Base-by-base conservation (phyloP, 2,888 invertebrate genomes). In the Drosophila trichaetosa region DNA sequence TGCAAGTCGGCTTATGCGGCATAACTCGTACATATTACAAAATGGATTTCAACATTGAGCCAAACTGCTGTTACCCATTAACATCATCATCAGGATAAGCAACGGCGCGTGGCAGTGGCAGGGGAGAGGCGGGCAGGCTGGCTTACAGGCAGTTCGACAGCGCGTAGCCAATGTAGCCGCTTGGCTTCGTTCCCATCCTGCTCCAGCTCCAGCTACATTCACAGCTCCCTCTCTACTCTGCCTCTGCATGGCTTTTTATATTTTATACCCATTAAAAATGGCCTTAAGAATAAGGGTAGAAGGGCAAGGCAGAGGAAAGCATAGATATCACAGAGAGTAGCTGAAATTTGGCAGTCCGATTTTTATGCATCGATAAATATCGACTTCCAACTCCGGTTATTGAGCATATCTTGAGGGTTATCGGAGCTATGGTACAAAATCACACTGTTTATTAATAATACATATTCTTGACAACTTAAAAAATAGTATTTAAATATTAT, bases 11-110 rank as follows among this genome's bases (percentile, higher is more conserved):
- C 81, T 81, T 83, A 75, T 83, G 84, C 87, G 73, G 80, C 83
- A 83, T 83, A 83, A 84, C 87, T 87, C 76, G 74, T 72, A 84
- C 87, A 84, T 87, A 83, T 87, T 77, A 77, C 81, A 79, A 79
- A 82, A 73, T 81, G 73, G 66, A 69, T 65, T 71, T 49, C 31
- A 54, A 54, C 59, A 57, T 42, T 58, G 63, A 57, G 77, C 56
- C 57, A 65, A 58, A 48, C 57, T 58, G 36, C 57, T 57, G 31
- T 31, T 42, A 21, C 42, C 31, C 57, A 42, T 57, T 29, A 29
- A 40, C 57, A 57, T 42, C 42, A 59, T 38, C 57, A 56, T 49
- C 54, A 54, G n/a, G 40, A 38, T 40, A 34, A 29, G 51, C 13
- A 40, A 29, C 8, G 24, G 24, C 18, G 3, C 5, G 6, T 31